Base-by-base conservation (phyloP, 2,888 invertebrate genomes). In the Sabellastarte sp. region DNA sequence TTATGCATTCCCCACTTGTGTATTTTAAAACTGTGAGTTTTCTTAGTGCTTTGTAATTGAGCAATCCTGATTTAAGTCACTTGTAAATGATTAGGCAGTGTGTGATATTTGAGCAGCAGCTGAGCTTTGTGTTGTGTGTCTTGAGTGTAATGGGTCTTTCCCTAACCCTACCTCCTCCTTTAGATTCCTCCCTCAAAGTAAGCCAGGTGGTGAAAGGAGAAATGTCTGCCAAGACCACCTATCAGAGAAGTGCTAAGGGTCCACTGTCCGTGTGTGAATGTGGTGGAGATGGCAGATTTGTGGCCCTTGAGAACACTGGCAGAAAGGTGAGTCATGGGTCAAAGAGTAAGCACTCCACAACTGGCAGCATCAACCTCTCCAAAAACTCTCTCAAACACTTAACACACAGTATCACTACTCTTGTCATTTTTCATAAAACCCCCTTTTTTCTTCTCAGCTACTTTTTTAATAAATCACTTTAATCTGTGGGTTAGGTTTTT, bases 141-240 rank as follows among this genome's bases (percentile, higher is more conserved):
- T n/a, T n/a, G n/a, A n/a, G n/a, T 20, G 20, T 20, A 41, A 41
- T 41, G 41, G 41, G 41, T 20, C 41, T 41, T 41, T 41, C 41
- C 41, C n/a, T n/a, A n/a, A n/a, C 41, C 41, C 20, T 20, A 26
- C 20, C 57, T 24, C 26, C 32, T 30, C 53, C 53, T 58, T 32
- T 59, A 60, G 70, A 70, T 59, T 68, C 68, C 50, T 63, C 68
- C 33, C 68, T 71, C 53, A 61, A 65, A 57, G 71, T 66, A 55
- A 67, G 63, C 60, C 71, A 79, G 69, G 81, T 83, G 75, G 80
- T 81, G 76, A 75, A 82, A 60, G 84, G 86, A 1, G 86, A 86
- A 71, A 85, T 85, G 65, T 84, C 85, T 5, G 86, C 86, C 56
- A 86, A 86, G 74, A 87, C 87, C 1, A 86, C 87, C 10, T 87